phyloP scores from a whole-genome alignment of 1,140 invertebrate species.

The Oreohelix idahoensis region DNA sequence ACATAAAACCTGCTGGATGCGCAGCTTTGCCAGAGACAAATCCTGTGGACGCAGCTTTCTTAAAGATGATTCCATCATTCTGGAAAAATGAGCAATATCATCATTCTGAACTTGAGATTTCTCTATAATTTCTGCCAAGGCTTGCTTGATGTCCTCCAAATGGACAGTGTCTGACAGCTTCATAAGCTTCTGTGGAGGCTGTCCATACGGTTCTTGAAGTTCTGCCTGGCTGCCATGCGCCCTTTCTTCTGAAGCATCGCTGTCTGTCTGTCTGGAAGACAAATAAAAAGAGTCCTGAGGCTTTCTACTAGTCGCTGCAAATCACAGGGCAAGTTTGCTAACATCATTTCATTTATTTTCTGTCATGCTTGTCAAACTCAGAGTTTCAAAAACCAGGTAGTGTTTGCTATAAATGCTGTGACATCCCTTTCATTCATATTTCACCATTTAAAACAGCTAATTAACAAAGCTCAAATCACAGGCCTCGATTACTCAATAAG shows the following conservation, averaged over 20 bases:
- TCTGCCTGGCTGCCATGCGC: not conserved
- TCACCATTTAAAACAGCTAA: no score
- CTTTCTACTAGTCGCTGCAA: not conserved
- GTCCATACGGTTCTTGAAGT: not conserved
- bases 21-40: conserved; percentile 8
- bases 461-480: no score
- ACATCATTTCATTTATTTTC: not conserved
- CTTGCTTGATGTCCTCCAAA: conserved; percentile 13
- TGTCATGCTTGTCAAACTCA: not conserved
- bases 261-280: not conserved
- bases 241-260: not conserved
- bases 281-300: not conserved
- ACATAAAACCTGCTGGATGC: conserved; percentile 23
- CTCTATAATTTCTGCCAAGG: not conserved
- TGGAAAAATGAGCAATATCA: conserved; percentile 18
- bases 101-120: not conserved
- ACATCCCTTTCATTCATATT: no score
- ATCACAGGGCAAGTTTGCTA: not conserved
- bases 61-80: conserved; percentile 18
- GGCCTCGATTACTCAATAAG: no score
- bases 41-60: not conserved
- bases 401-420: no score
- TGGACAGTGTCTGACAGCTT: not conserved
- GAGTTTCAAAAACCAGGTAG: not conserved
- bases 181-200: not conserved